phyloP scores from a whole-genome alignment of 2,888 invertebrate species.

The Drosophila lacicola region DNA sequence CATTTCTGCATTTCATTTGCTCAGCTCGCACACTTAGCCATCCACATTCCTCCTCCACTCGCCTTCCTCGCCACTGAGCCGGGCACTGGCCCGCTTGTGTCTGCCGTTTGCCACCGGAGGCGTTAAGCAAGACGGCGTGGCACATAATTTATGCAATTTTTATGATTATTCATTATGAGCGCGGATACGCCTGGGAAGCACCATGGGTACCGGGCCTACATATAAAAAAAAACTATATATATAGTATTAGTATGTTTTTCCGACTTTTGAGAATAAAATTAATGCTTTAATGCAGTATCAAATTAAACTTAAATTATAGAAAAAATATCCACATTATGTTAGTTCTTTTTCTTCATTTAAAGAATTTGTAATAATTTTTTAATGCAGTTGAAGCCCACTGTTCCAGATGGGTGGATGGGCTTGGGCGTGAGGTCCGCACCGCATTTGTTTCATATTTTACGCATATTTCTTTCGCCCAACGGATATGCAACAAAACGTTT shows the following conservation, averaged over 20 bases:
- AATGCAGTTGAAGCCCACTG: constrained; percentile 43
- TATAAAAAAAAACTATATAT: constrained; percentile 6
- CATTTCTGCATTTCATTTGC: constrained; percentile 82
- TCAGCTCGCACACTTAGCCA: constrained; percentile 44
- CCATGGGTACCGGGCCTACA: constrained; percentile 26
- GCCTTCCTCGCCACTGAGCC: not conserved
- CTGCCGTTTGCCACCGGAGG: constrained; percentile 63
- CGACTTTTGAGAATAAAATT: no score
- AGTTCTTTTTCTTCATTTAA: no score
- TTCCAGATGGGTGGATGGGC: constrained; percentile 15
- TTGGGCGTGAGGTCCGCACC: constrained; percentile 49
- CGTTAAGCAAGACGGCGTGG: constrained; percentile 76
- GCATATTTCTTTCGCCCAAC: constrained; percentile 44
- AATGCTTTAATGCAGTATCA: no score
- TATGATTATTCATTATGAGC: constrained; percentile 79
- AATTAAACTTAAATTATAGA: no score
- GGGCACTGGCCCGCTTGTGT: constrained; percentile 24
- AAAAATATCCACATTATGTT: no score
- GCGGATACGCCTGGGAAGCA: constrained; percentile 40
- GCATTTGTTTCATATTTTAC: constrained; percentile 71
- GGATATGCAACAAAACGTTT: constrained; percentile 69
- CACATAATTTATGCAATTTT: constrained; percentile 80
- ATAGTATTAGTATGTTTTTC: not conserved
- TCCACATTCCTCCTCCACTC: not conserved
- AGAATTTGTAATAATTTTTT: no score